Evolutionary conservation across 2,113 vertebrate species (phyloP), one percentile per base, ranked within the genome.

Genomic region (Rousettus leschenaultii): DNA sequence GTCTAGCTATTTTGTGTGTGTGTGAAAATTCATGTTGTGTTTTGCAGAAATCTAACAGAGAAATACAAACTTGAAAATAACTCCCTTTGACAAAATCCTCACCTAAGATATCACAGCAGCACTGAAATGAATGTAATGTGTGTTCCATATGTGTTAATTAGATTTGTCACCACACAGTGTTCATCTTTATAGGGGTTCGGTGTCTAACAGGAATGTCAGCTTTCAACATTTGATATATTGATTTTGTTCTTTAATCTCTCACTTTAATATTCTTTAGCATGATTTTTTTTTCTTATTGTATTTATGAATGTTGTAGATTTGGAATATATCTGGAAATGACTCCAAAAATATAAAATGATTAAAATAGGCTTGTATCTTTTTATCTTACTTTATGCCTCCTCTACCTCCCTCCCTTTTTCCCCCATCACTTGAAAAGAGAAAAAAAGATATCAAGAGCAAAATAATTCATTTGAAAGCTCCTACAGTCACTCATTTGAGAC

Each of bases 11-110:
- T 45, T 55, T 53, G 57, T 89, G 77, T 59, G 24, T 86, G 80
- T 53, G 83, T 96, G 40, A 51, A 93, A 71, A 78, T 79, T 96
- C 43, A 73, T 59, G 38, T 28, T 80, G 75, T 73, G 16, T 75
- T 94, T 91, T 86, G 28, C 30, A 43, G 68, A 92, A 95, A 95
- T 1, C 0, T 80, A 68, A 92, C 30, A 90, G 75, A 96, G 57
- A 96, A 63, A 48, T 30, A 48, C 1, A 95, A 63, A 93, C 28
- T 92, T 95, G 40, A 80, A 97, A 96, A 97, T 51, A 78, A 83
- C 38, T 95, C 79, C n/a, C 43, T 57, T 91, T 59, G 33, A 92
- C 73, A 83, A 30, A 1, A 57, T 2, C 24, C 55, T 93, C 86
- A 91, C 74, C 43, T 88, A 79, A 22, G 28, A 79, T 93, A 45